Evolutionary conservation across 2,113 vertebrate species (phyloP), one percentile per base, ranked within the genome.

Genomic region (Campylomormyrus tamandua): DNA sequence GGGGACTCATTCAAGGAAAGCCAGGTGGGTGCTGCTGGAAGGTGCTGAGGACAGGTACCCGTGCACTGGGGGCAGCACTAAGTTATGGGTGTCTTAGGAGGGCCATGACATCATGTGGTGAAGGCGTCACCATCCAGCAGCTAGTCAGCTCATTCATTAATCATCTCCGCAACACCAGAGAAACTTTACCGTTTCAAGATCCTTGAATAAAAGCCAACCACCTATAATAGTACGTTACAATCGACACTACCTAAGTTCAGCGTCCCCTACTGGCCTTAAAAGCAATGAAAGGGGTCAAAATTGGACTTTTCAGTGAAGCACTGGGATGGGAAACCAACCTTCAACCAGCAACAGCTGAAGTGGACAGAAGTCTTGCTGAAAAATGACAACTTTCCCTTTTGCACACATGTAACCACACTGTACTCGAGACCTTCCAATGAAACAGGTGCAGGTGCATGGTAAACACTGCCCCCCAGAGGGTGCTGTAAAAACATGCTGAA

Each of bases 401-500:
- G 21, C 39, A 58, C 35, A 46, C 56, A 87, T 91, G 93, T 24
- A 80, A 87, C 50, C 92, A 93, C 9, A 91, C 77, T 45, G 88
- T 58, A 27, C 89, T 89, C 46, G 80, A 94, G 52, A 92, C 83
- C 52, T 88, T 45, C 39, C 66, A 88, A 88, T 88, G 56, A 88
- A 46, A 88, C 53, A 66, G 56, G 87, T 88, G 87, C 53, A n/a
- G n/a, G 42, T 56, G 9, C 24, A 17, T 42, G 77, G 62, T 77
- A 84, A 45, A 45, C 87, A 88, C 39, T 3, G 35, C 17, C 87
- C 56, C 53, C 53, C 21, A 4, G 4, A 53, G 31, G 52, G 35
- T 19, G 0, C 9, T n/a, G 58, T 3, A 66, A 19, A 46, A 87
- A 58, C 52, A 56, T 53, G 86, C 52, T 31, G n/a, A 87, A 58